Percentiles rank a stretch among this genome's conserved stretches.
These are phyloP conservation scores for Agelastica alni DNA, from an alignment of 2,888 invertebrate species.

Conservation along the genomic window DNA sequence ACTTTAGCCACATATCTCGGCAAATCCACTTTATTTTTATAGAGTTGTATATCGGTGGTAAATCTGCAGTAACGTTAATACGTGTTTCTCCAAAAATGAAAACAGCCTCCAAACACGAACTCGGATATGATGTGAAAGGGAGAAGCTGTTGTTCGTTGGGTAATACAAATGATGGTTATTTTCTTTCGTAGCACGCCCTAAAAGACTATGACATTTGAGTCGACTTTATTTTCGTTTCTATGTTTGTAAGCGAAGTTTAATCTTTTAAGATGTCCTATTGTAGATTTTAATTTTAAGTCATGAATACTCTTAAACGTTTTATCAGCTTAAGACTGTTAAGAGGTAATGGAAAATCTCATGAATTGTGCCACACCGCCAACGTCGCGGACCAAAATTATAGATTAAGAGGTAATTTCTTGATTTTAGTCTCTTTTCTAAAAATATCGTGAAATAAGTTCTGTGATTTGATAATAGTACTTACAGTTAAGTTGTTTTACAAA, in stretches of 20 bases:
- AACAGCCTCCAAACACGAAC: conserved; percentile 23
- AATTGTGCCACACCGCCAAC: too few species aligned
- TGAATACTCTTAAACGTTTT: too few species aligned
- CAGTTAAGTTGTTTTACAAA: too few species aligned
- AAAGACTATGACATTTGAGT: conserved; percentile 22
- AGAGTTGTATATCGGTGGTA: conserved; percentile 25
- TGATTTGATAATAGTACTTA: too few species aligned
- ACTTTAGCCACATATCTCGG: conserved; percentile 18
- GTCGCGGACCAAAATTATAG: too few species aligned
- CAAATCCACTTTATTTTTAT: conserved; percentile 24
- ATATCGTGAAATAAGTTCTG: too few species aligned
- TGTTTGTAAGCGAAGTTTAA: conserved; percentile 1
- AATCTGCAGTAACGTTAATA: conserved; percentile 26
- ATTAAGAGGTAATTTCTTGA: too few species aligned
- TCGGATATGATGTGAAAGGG: conserved; percentile 27
- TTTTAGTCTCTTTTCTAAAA: too few species aligned
- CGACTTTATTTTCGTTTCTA: conserved; percentile 18
- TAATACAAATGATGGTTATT: conserved; percentile 38
- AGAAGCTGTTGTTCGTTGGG: conserved; percentile 27
- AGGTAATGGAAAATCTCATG: too few species aligned
- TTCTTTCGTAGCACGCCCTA: conserved; percentile 29
- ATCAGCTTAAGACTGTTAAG: too few species aligned
- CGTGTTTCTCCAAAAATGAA: conserved; percentile 27
- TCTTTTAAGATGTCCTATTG: neutral
- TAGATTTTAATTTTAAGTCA: neutral